Conservation (phyloP, 2,113 vertebrate species). For the Rhinoptilus africanus region DNA sequence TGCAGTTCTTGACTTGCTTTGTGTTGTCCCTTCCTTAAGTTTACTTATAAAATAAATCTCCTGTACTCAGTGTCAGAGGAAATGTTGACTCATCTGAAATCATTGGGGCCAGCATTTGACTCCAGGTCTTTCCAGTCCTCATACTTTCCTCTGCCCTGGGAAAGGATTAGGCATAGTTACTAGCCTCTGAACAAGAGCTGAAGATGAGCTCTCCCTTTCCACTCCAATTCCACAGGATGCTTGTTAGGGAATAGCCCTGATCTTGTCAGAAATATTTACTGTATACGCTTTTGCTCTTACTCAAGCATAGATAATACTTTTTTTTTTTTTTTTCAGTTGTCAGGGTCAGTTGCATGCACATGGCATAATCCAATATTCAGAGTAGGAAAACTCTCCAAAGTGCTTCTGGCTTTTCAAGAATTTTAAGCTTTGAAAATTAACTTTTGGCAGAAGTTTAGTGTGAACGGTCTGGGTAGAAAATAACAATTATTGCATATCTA, state of each 20-base stretch:
- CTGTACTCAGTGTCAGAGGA: accelerated
- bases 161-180: background rate
- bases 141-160: background rate
- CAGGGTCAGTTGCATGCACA: background rate
- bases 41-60: background rate
- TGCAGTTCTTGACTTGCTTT: background rate
- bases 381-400: background rate
- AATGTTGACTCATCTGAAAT: background rate
- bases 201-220: background rate
- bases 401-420: background rate
- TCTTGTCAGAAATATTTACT: background rate
- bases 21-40: background rate
- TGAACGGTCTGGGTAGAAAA: background rate
- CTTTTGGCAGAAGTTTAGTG: background rate
- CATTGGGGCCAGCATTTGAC: accelerated
- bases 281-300: background rate
- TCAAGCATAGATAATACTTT: background rate
- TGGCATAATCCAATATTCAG: background rate
- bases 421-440: background rate
- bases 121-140: background rate
- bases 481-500: background rate
- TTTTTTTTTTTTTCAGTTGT: background rate
- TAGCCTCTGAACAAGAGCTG: background rate
- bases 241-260: background rate
- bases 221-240: background rate